Evolutionary conservation across 1,140 invertebrate genomes (phyloP), one percentile per base, ranked within the genome.

Genomic region (Solenopsis invicta): DNA sequence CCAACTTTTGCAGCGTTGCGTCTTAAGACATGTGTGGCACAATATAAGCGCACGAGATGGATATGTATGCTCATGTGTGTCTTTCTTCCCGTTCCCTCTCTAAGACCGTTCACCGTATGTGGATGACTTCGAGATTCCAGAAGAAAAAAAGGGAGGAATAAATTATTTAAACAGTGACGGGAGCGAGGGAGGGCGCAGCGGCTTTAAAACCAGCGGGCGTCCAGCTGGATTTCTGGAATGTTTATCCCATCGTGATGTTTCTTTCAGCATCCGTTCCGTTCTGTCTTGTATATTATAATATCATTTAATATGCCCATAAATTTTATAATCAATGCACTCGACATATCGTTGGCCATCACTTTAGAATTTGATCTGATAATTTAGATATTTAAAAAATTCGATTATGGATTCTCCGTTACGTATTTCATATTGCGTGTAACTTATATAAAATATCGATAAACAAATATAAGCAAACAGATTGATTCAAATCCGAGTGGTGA

Each of bases 161-260:
- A 88, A 89, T 88, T 89, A 89, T 88, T 59, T 59, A 85, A 69
- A 78, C 69, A 69, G 62, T 59, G 59, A 72, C 24, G 24, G 54
- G 62, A 59, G 72, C 52, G 48, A 71, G 50, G 16, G 78, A 81
- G 78, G 24, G 12, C 77, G 66, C 50, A 69, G 78, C 1, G 24
- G 37, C 34, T 37, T 52, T 48, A 24, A 81, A 69, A 84, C 37
- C 66, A 41, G 37, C 87, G 37, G 64, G 54, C 48, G 24, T 87
- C 54, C 80, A 88, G 88, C 72, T 50, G 81, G 81, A 88, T 85
- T 88, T 89, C 52, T 74, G 45, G 74, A 89, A 88, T 89, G 87
- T 78, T 76, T 82, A 74, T 85, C 54, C 76, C 18, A 66, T 56
- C 52, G 80, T 29, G 87, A 87, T 86, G 72, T 72, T 69, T 81